Conservation (phyloP, 2,888 invertebrate species). For the Brachyptera risi region DNA sequence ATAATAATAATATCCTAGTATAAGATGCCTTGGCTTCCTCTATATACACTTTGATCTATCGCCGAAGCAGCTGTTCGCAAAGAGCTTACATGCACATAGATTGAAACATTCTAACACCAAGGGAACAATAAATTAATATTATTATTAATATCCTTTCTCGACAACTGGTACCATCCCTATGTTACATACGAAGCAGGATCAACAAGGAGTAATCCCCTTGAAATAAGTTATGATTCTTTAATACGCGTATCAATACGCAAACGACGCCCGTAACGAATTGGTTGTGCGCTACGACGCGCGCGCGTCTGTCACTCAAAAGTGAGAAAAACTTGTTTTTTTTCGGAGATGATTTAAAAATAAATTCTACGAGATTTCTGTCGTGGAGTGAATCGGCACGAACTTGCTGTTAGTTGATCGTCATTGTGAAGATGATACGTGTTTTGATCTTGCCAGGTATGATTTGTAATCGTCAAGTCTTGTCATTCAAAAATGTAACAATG, state of each 20-base stretch:
- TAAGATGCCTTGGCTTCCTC: too few species aligned
- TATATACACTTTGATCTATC: too few species aligned
- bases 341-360: neutral
- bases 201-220: neutral
- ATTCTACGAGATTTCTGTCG: neutral
- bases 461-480: too few species aligned
- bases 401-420: neutral
- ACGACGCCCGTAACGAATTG: neutral
- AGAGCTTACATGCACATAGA: too few species aligned
- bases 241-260: neutral
- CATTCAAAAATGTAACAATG: too few species aligned
- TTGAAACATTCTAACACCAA: too few species aligned
- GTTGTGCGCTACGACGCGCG: neutral
- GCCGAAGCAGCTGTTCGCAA: too few species aligned
- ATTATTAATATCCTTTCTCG: too few species aligned
- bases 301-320: neutral
- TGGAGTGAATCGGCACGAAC: neutral
- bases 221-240: neutral
- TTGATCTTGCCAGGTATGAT: too few species aligned
- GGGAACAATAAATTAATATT: too few species aligned
- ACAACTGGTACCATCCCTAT: too few species aligned
- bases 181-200: neutral
- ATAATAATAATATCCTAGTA: too few species aligned
- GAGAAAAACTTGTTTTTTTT: neutral
- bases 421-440: constrained; percentile 1